Percentiles rank a stretch among this genome's conserved stretches.
Conservation (phyloP, 2,888 invertebrate genomes). For the Trypoxylon attenuatum region DNA sequence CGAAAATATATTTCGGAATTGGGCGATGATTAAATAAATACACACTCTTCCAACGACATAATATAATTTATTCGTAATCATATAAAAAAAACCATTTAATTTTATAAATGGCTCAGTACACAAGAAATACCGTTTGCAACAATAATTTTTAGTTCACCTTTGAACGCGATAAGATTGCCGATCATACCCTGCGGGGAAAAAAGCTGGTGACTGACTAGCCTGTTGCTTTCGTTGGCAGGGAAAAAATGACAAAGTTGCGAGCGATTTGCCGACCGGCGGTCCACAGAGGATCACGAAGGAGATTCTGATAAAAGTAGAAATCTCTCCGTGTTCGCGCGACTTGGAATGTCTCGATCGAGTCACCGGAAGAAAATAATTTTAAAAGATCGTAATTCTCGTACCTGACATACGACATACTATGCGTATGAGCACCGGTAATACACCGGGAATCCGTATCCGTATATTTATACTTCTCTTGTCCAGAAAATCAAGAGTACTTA, state of each 20-base stretch:
- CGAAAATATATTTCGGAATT: no score
- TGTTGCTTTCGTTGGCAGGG: constrained; percentile 29
- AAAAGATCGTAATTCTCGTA: constrained; percentile 27
- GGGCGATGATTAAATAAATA: constrained; percentile 10
- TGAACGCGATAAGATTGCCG: constrained; percentile 41
- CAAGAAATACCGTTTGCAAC: constrained; percentile 58
- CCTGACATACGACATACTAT: no score
- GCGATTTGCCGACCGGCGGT: constrained; percentile 15
- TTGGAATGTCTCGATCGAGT: constrained; percentile 55
- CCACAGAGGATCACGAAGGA: constrained; percentile 1
- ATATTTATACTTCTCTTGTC: constrained; percentile 44
- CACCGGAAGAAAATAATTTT: constrained; percentile 32
- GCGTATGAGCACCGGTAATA: no score
- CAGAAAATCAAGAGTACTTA: no score
- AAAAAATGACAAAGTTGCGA: constrained; percentile 6
- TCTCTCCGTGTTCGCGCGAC: constrained; percentile 1
- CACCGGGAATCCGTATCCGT: no score
- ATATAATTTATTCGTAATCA: constrained; percentile 71
- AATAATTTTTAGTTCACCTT: constrained; percentile 49
- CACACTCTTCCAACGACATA: constrained; percentile 64
- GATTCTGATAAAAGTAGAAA: background rate
- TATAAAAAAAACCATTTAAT: constrained; percentile 68
- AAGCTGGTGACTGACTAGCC: constrained; percentile 59
- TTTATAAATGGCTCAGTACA: constrained; percentile 60
- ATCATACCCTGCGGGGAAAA: constrained; percentile 60